These are phyloP conservation scores for Myrmophylax atrothorax DNA, from an alignment of 2,113 vertebrate species.

Conservation along the genomic window DNA sequence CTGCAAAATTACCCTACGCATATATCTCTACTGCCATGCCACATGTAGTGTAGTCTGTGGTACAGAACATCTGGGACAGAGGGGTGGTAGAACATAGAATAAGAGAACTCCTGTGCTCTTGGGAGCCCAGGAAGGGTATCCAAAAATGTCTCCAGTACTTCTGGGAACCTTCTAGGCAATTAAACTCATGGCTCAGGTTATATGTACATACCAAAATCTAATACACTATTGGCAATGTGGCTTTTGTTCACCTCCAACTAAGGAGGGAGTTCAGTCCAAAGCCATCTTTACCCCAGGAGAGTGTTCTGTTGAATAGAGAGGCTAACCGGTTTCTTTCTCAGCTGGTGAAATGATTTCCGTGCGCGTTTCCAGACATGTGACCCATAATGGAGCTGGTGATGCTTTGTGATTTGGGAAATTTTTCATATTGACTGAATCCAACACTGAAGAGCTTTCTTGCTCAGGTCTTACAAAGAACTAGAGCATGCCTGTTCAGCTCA, in stretches of 20 bases:
- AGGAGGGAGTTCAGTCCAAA: neutral
- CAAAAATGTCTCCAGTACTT: neutral
- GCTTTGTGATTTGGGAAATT: neutral
- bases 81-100: neutral
- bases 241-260: neutral
- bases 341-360: neutral
- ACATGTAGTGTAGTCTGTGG: neutral
- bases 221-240: rapidly evolving
- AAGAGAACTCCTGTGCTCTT: neutral
- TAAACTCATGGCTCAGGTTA: neutral
- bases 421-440: neutral
- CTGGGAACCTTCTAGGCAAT: neutral
- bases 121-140: neutral
- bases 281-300: neutral
- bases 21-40: neutral
- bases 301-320: neutral
- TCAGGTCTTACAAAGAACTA: neutral
- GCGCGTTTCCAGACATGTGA: neutral
- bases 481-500: rapidly evolving
- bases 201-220: neutral
- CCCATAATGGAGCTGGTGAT: neutral
- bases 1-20: neutral
- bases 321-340: neutral
- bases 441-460: neutral
- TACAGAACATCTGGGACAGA: neutral